Evolutionary conservation across 2,888 invertebrate species (phyloP), one percentile per base, ranked within the genome.

Genomic region (Fissipunctia ypsillon): DNA sequence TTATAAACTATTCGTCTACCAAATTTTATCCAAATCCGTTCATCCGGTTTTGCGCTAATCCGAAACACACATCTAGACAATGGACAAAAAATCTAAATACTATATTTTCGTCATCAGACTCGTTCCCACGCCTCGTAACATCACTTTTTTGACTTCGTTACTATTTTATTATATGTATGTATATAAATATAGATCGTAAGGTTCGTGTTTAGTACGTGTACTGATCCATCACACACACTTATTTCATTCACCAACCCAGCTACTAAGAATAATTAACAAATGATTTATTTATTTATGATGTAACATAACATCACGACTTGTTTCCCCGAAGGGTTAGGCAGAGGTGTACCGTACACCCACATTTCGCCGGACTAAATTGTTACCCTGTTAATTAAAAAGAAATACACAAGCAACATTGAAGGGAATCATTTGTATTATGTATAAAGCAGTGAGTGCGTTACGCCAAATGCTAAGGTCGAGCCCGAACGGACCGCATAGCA

Each of bases 391-490:
- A 22, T 5, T 12, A 4, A n/a, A 43, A 38, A 65, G 1, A 25
- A 67, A 56, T 66, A 48, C 25, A 52, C 48, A 38, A 78, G 66
- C 54, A 67, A 50, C 5, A n/a, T 45, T 64, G 56, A 52, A 64
- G 48, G 43, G n/a, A 54, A 73, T 35, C 16, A 12, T 54, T 83
- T 56, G 84, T 83, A 80, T 77, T 5, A 19, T 61, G 50, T 48
- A 45, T 76, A 68, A 52, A 76, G 28, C 50, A 60, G 64, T 59
- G 70, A 72, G 76, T 78, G 77, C 75, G 71, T 80, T 72, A 78
- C n/a, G 72, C 78, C 73, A 94, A 94, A 94, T 94, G 94, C 90
- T 94, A 94, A 94, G 94, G 94, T 92, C 93, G 88, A 76, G 73
- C 80, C 81, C 70, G 77, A 84, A 87, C 78, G 89, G 91, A 91